Evolutionary conservation across 2,113 vertebrate genomes (phyloP).

Genomic region (Psilopogon haemacephalus): DNA sequence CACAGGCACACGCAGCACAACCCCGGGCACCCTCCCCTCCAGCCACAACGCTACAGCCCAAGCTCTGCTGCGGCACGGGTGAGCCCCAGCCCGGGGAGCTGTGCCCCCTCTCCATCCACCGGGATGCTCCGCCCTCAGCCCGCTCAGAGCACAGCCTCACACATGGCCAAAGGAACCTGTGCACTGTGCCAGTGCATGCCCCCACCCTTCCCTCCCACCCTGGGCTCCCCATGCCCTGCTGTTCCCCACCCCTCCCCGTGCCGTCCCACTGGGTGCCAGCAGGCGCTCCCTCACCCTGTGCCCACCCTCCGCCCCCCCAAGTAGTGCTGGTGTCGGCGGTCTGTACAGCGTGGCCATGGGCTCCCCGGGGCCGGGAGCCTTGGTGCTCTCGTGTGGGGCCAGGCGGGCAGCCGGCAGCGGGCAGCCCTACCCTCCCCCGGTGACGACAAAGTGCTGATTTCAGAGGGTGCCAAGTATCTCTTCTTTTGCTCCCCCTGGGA

Average conservation of each 20-base stretch:
- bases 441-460: slow-evolving; percentile 66
- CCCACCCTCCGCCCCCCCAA: slow-evolving; percentile 21
- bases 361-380: slow-evolving; percentile 25
- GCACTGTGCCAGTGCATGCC: background rate
- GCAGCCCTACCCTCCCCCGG: slow-evolving; percentile 47
- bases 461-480: slow-evolving; percentile 25
- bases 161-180: background rate
- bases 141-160: background rate
- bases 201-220: background rate
- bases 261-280: background rate
- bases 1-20: slow-evolving; percentile 37
- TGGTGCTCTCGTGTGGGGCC: background rate
- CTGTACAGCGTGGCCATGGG: slow-evolving; percentile 36
- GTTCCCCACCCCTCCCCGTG: background rate
- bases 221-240: background rate
- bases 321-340: slow-evolving; percentile 39
- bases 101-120: background rate
- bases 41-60: background rate
- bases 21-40: background rate
- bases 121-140: background rate
- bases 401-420: background rate
- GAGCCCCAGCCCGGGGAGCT: background rate
- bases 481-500: background rate
- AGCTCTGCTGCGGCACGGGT: background rate
- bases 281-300: background rate